Conservation (phyloP, 2,797 vertebrate genomes). For the Acridotheres tristis region DNA sequence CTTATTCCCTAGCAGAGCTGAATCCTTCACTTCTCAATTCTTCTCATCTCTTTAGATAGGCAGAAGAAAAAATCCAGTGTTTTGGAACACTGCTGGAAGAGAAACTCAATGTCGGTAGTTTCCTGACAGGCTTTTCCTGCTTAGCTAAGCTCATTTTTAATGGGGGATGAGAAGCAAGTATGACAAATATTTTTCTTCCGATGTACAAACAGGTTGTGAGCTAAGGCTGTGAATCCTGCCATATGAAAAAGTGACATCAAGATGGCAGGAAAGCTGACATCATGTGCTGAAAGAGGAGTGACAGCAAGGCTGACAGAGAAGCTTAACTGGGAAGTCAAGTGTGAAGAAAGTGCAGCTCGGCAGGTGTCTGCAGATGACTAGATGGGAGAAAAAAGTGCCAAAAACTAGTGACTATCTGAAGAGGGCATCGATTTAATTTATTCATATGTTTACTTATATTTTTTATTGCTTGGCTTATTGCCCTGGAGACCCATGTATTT, state of each 20-base stretch:
- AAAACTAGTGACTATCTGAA: background rate
- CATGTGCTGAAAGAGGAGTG: background rate
- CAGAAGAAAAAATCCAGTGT: background rate
- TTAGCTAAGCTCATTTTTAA: constrained; percentile 7
- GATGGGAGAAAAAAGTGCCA: background rate
- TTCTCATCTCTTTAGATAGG: background rate
- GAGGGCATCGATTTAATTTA: background rate
- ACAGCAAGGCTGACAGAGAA: constrained; percentile 18
- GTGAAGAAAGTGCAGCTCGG: background rate
- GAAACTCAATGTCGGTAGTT: background rate
- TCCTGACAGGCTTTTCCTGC: background rate
- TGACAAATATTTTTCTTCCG: background rate
- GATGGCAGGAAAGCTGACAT: constrained; percentile 7
- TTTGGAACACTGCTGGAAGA: background rate
- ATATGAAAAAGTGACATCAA: background rate
- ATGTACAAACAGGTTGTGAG: background rate
- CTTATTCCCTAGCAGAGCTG: background rate
- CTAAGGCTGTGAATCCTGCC: background rate
- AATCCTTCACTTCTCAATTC: background rate
- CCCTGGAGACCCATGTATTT: background rate
- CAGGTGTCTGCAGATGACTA: background rate
- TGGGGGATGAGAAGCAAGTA: background rate
- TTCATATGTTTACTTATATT: background rate
- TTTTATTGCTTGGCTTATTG: background rate
- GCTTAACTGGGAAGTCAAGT: background rate